Evolutionary conservation across 2,888 invertebrate genomes (phyloP).

Genomic region (Drosophila gaucha): DNA sequence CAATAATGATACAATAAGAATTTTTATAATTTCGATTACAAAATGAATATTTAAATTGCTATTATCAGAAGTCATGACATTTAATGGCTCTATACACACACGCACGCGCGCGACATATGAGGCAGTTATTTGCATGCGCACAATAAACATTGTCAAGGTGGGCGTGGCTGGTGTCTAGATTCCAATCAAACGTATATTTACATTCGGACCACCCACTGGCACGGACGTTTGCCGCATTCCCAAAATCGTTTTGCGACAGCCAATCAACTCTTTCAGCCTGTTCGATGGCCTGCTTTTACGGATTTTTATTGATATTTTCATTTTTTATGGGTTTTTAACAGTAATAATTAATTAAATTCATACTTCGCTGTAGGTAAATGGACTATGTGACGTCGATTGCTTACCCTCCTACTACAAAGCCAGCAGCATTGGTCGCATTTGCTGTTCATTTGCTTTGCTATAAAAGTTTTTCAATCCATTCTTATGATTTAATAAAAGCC

Average conservation of each 20-base stretch:
- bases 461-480: slow-evolving; percentile 40
- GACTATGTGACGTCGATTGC: slow-evolving; percentile 50
- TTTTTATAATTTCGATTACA: slow-evolving; percentile 46
- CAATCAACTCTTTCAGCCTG: slow-evolving; percentile 55
- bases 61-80: slow-evolving; percentile 23
- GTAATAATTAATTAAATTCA: slow-evolving; percentile 76
- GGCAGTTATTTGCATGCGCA: slow-evolving; percentile 7
- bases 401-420: neutral
- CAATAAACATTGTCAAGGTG: slow-evolving; percentile 1
- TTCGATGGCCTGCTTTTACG: slow-evolving; percentile 56
- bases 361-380: slow-evolving; percentile 74
- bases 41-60: slow-evolving; percentile 45
- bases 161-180: slow-evolving; percentile 17
- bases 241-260: slow-evolving; percentile 50
- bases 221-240: neutral
- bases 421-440: neutral
- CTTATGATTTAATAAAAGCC: slow-evolving; percentile 31
- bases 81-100: slow-evolving; percentile 4
- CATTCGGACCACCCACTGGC: slow-evolving; percentile 42
- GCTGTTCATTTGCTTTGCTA: slow-evolving; percentile 37
- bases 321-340: slow-evolving; percentile 75
- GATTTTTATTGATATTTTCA: slow-evolving; percentile 63
- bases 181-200: slow-evolving; percentile 39
- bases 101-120: slow-evolving; percentile 3
- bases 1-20: slow-evolving; percentile 8